phyloP scores from a whole-genome alignment of 2,113 vertebrate species.

The Athene noctua region DNA sequence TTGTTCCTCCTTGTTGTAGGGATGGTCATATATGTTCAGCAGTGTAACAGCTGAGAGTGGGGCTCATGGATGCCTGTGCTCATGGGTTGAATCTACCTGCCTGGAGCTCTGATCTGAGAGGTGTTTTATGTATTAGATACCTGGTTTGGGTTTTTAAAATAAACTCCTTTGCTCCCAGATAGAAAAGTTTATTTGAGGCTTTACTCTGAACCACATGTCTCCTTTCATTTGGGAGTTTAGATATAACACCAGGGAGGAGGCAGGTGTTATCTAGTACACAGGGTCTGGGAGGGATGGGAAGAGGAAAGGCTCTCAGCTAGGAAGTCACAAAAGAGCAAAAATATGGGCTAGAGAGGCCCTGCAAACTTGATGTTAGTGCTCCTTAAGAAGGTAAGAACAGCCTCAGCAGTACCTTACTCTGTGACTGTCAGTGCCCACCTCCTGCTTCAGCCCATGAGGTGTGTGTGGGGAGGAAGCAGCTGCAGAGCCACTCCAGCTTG shows the following conservation, averaged over 20 bases:
- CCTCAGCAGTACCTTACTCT: not conserved
- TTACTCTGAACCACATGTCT: not conserved
- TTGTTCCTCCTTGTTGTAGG: not conserved
- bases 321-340: not conserved
- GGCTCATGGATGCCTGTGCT: not conserved
- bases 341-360: not conserved
- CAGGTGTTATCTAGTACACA: not conserved
- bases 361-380: not conserved
- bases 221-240: not conserved
- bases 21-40: not conserved
- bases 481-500: not conserved
- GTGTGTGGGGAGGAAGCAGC: accelerated
- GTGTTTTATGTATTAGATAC: not conserved
- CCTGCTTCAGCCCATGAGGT: not conserved
- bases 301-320: not conserved
- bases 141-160: not conserved
- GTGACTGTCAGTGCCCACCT: not conserved
- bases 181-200: not conserved
- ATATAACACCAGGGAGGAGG: not conserved
- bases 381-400: not conserved
- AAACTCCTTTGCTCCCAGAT: not conserved
- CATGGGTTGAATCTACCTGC: not conserved
- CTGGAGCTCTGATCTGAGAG: not conserved
- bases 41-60: not conserved
- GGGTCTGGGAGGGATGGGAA: not conserved